Evolutionary conservation across 2,888 invertebrate genomes (phyloP).

Genomic region (Gortyna flavago): DNA sequence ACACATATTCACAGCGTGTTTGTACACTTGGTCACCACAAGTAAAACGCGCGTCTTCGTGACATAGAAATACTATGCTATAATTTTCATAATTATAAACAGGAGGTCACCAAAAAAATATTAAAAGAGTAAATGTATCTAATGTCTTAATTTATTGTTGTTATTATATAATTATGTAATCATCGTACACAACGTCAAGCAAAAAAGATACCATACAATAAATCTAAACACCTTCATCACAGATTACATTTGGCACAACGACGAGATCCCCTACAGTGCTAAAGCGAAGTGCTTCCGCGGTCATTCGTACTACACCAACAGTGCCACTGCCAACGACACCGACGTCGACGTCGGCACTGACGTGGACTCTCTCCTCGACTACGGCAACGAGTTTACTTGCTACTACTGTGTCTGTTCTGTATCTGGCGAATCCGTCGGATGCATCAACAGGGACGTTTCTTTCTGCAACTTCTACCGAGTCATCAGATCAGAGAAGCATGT

Average conservation of each 20-base stretch:
- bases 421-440: slow-evolving; percentile 72
- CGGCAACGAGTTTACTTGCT: slow-evolving; percentile 69
- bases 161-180: neutral
- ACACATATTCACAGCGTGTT: neutral
- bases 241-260: slow-evolving; percentile 86
- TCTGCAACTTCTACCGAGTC: slow-evolving; percentile 79
- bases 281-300: slow-evolving; percentile 78
- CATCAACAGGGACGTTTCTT: slow-evolving; percentile 74
- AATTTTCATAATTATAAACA: neutral
- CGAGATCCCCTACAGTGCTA: slow-evolving; percentile 81
- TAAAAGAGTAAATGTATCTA: neutral
- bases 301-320: slow-evolving; percentile 83
- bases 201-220: neutral
- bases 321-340: slow-evolving; percentile 75
- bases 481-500: slow-evolving; percentile 65
- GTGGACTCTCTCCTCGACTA: slow-evolving; percentile 78
- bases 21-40: neutral
- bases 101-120: neutral
- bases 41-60: neutral
- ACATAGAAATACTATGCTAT: neutral
- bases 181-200: neutral
- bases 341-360: slow-evolving; percentile 73
- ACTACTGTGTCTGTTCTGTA: slow-evolving; percentile 80
- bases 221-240: slow-evolving; percentile 61
- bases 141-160: neutral